Evolutionary conservation across 1,140 invertebrate genomes (phyloP), one percentile per base, ranked within the genome.

Genomic region (Sycobia sp.): DNA sequence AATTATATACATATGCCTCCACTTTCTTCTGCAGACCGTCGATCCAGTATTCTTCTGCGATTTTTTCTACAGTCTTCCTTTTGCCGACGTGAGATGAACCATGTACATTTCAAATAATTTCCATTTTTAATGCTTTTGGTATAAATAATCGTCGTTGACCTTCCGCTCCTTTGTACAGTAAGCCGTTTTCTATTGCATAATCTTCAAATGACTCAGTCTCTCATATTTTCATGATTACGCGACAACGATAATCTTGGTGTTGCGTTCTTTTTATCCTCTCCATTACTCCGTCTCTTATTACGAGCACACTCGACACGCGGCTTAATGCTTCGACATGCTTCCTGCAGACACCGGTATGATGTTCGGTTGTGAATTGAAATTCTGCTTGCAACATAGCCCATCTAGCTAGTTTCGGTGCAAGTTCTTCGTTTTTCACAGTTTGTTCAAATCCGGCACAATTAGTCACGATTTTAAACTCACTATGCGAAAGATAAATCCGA

Each of bases 371-470:
- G 22, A 13, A 55, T 1, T 23, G n/a, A n/a, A 32, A 55, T 2
- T 41, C 13, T 1, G 23, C 20, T 25, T 41, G 25, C 14, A 32
- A 5, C 34, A 55, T 39, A 0, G 22, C 36, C 53, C 34, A 55
- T 41, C 36, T 39, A 2, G 53, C 34, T 14, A 55, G 7, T n/a
- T 32, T 16, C 2, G 53, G 53, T 9, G 34, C 14, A 4, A 55
- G 13, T 9, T 55, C 38, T 0, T 55, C 20, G 13, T 55, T 54
- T 5, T 23, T 32, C 1, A 54, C 2, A 2, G 51, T 32, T 18
- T 16, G 18, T 34, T 58, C 18, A 16, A 79, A 54, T 3, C 77
- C 72, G 20, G 67, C 29, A 32, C 29, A 32, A 59, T 32, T 11
- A 32, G 29, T 32, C 11, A 32, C 29, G 4, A 32, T 32, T 32